Percentiles rank a stretch among this genome's conserved stretches.
Conservation (phyloP, 2,113 vertebrate species). For the Etheostoma spectabile region DNA sequence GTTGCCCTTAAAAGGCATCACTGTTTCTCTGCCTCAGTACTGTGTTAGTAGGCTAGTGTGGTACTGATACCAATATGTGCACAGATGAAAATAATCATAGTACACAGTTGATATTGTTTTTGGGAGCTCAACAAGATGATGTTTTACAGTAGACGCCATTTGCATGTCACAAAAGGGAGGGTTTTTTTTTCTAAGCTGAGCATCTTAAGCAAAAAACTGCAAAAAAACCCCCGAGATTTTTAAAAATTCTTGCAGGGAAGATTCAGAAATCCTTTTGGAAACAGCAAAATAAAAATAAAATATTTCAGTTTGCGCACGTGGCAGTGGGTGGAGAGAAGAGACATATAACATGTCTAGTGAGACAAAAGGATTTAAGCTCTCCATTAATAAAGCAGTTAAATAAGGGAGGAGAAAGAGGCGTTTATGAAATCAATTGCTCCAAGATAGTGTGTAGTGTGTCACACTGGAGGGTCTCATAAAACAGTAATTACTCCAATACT, state of each 20-base stretch:
- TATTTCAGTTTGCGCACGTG: neutral
- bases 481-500: constrained; percentile 69
- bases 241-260: neutral
- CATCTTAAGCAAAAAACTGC: neutral
- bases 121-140: constrained; percentile 19
- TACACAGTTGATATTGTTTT: neutral
- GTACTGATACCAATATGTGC: constrained; percentile 20
- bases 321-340: constrained; percentile 13
- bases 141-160: constrained; percentile 8
- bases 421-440: constrained; percentile 56
- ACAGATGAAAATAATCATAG: constrained; percentile 20
- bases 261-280: neutral
- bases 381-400: constrained; percentile 74
- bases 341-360: constrained; percentile 47
- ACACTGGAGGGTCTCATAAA: constrained; percentile 62
- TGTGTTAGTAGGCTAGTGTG: neutral
- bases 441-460: constrained; percentile 53
- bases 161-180: constrained; percentile 23
- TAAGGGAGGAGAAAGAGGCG: constrained; percentile 39
- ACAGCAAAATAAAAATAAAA: neutral
- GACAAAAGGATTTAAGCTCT: constrained; percentile 53
- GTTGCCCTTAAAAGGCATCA: neutral
- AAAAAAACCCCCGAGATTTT: neutral
- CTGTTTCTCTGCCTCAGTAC: constrained; percentile 10
- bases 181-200: constrained; percentile 2